Evolutionary conservation across 2,113 vertebrate genomes (phyloP), one percentile per base, ranked within the genome.

Genomic region (Micronycteris hirsuta): DNA sequence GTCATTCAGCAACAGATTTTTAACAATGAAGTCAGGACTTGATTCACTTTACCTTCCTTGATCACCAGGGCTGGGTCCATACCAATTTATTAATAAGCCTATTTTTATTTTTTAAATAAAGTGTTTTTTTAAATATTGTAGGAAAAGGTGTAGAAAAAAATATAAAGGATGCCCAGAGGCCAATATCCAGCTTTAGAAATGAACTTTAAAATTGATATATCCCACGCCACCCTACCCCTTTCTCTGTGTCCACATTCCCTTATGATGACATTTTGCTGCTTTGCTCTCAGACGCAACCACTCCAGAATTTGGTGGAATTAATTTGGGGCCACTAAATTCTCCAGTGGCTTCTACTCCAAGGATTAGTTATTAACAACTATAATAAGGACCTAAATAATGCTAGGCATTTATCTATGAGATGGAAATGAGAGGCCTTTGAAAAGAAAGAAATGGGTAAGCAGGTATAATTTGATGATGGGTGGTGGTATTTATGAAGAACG

Each of bases 31-130:
- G 58, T 82, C 36, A 86, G 80, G 33, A 45, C 12, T 76, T 86
- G 47, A 77, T 47, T 96, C 80, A 82, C n/a, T 94, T 89, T 83
- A 41, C 63, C 77, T 89, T 89, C 63, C 73, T 89, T 86, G 71
- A 82, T 85, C 83, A 71, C 56, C 54, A 92, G 65, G 19, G 4
- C 92, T 92, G 56, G 24, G 9, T 89, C n/a, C 80, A 28, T 96
- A 43, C 80, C 54, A 74, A 36, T 76, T 95, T 56, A 92, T 16
- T 95, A 68, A n/a, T 95, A 68, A n/a, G 31, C 90, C 22, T 68
- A 19, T 92, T 82, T 47, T 81, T 41, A 61, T 49, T 74, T 33
- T 38, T 38, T 33, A 33, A 65, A 65, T 65, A 28, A 67, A 67
- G 6, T n/a, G 63, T n/a, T n/a, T 67, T 67, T 24, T 47, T 73